Percentiles rank a stretch among this genome's conserved stretches.
Evolutionary conservation across 2,797 vertebrate genomes (phyloP).

Genomic region (Enteromius afrohamiltoni): DNA sequence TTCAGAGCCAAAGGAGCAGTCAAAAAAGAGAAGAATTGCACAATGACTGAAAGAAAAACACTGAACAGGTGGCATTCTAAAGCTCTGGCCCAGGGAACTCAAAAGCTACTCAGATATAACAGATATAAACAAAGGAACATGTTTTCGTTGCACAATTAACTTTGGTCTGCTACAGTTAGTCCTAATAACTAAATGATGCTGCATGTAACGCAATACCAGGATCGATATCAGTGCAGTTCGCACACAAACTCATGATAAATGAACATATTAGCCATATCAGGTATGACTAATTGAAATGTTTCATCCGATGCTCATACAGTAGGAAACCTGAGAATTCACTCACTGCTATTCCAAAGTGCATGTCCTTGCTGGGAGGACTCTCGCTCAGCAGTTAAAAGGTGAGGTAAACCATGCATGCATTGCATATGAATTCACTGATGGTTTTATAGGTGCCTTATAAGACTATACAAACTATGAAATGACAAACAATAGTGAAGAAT

Average conservation of each 20-base stretch:
- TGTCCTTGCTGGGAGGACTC: not conserved
- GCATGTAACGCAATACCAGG: conserved; percentile 3
- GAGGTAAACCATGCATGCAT: not conserved
- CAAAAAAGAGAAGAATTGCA: not conserved
- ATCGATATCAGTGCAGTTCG: not conserved
- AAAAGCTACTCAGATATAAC: conserved; percentile 23
- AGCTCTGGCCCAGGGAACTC: conserved; percentile 5
- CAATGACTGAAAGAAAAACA: conserved; percentile 38
- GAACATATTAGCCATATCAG: not conserved
- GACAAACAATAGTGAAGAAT: not conserved
- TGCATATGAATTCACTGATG: not conserved
- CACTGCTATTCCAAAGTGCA: not conserved
- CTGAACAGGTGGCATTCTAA: conserved; percentile 44
- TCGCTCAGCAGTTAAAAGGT: not conserved
- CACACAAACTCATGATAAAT: not conserved
- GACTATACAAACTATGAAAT: not conserved
- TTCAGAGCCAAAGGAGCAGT: conserved; percentile 8
- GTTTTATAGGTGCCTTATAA: too few relatives aligned
- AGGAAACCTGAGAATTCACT: not conserved
- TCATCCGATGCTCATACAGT: not conserved
- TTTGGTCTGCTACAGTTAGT: conserved; percentile 9
- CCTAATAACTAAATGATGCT: conserved; percentile 8
- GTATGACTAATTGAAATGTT: not conserved
- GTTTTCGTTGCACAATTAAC: not conserved
- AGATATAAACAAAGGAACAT: conserved; percentile 24